Percentiles rank a stretch among this genome's conserved stretches.
These are phyloP conservation scores for Daubentonia madagascariensis DNA, from an alignment of 2,113 vertebrate genomes.

Conservation along the genomic window DNA sequence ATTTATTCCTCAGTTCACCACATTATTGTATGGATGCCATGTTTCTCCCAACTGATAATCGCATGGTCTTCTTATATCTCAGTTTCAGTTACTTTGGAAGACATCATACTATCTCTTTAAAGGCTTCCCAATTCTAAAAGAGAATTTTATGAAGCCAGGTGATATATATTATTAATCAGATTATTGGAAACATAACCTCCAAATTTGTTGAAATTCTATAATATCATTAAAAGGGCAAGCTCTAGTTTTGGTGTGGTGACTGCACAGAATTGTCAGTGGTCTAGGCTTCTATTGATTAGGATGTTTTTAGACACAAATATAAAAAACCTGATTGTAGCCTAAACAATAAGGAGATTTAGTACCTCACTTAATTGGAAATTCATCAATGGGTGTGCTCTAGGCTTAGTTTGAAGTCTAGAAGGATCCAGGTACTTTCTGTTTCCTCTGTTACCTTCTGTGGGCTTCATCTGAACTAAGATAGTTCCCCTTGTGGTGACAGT, in stretches of 20 bases:
- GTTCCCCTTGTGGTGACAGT: background rate
- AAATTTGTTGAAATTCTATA: background rate
- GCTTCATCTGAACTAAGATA: background rate
- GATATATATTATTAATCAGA: background rate
- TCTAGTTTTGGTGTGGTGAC: background rate
- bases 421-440: background rate
- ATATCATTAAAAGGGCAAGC: background rate
- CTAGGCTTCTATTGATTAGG: background rate
- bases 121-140: background rate
- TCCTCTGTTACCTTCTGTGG: background rate
- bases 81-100: slow-evolving; percentile 10
- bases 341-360: background rate
- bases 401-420: background rate
- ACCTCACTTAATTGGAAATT: background rate
- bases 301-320: background rate
- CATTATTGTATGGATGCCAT: background rate
- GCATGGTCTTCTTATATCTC: background rate
- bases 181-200: background rate
- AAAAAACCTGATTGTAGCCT: background rate
- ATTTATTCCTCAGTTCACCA: background rate
- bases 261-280: background rate
- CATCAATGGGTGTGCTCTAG: background rate
- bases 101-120: background rate
- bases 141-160: background rate
- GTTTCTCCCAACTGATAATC: slow-evolving; percentile 18